Evolutionary conservation across 2,888 invertebrate genomes (phyloP), one percentile per base, ranked within the genome.

Genomic region (Cephus pygmeus): DNA sequence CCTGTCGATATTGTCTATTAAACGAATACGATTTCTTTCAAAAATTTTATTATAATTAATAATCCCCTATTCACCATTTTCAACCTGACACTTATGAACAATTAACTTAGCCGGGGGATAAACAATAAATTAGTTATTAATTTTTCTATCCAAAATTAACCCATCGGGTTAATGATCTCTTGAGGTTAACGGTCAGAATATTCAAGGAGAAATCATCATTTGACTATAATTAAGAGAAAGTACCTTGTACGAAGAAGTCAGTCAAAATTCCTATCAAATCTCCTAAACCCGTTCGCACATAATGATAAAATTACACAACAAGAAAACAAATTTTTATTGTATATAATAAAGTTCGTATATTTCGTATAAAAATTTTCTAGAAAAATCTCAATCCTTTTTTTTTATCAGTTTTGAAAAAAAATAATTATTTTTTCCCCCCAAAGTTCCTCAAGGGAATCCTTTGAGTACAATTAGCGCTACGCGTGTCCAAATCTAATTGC

Each of bases 401-500:
- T 36, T 40, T 23, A 23, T 56, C 56, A 23, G 9, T 23, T 23
- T 56, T 56, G 2, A 9, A 56, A 56, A 23, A 56, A 56, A 56
- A 9, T 0, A 6, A 23, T 9, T 23, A 1, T 9, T 23, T 9
- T 0, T 12, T 12, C 12, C 35, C 35, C 0, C 35, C 6, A 23
- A 56, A 23, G 9, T 56, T 23, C 9, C 23, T 23, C 6, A 3
- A 56, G 23, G 15, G 23, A 56, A 56, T 23, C 56, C 9, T 9
- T 56, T 23, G 23, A 23, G 56, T 56, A 23, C 56, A 9, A 9
- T 23, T 9, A 23, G 9, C 9, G 56, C 4, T 56, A 23, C 23
- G 56, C 23, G 23, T 23, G 56, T 56, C 9, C 23, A 56, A 56
- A 56, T 9, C 9, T 23, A 85, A 88, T 89, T 84, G 79, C 75